Evolutionary conservation across 2,888 invertebrate genomes (phyloP).

Genomic region (Diabrotica balteata): DNA sequence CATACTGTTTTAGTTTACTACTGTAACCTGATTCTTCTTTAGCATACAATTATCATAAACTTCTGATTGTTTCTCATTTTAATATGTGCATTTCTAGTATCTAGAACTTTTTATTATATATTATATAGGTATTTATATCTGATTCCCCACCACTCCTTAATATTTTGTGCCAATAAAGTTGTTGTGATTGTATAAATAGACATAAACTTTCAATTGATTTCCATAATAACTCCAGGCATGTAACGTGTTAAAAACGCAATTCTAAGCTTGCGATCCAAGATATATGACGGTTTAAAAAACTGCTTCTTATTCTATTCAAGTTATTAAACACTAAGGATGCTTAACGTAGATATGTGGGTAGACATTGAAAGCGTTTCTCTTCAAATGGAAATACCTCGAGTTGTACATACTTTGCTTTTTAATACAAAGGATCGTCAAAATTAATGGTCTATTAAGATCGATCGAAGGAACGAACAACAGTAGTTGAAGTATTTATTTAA

Average conservation of each 20-base stretch:
- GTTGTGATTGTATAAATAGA: no score
- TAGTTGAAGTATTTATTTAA: conserved; percentile 14
- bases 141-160: no score
- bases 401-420: conserved; percentile 12
- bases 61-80: no score
- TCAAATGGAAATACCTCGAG: conserved; percentile 16
- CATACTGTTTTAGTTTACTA: no score
- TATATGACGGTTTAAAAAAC: background rate
- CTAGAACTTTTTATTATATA: no score
- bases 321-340: conserved; percentile 6
- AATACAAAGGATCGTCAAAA: conserved; percentile 25
- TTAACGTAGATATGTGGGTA: conserved; percentile 9
- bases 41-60: no score
- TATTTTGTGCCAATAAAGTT: no score
- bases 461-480: conserved; percentile 7
- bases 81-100: no score
- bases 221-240: background rate
- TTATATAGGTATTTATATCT: no score
- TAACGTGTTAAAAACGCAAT: conserved; percentile 4
- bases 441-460: conserved; percentile 21
- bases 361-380: conserved; percentile 10
- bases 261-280: background rate
- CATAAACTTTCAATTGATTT: no score
- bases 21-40: no score
- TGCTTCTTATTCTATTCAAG: conserved; percentile 5